Base-by-base conservation (phyloP, 1,140 invertebrate species). In the Chionoecetes opilio region DNA sequence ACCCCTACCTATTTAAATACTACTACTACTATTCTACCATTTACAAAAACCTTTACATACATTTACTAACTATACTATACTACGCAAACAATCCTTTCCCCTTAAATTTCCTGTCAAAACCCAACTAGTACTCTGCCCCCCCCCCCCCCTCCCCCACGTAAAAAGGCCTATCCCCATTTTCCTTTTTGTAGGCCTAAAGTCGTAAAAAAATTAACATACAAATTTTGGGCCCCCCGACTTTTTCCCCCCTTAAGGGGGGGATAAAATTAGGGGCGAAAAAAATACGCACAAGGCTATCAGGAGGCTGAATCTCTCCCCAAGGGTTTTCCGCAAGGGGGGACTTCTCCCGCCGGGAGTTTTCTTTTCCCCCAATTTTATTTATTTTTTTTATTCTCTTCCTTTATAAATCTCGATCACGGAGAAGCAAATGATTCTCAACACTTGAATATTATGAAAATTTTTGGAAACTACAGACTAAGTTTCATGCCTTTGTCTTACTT, bases 201-300 rank as follows among this genome's bases (percentile, higher is more conserved):
- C 63, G 63, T 75, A 75, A 75, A 75, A n/a, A 53, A 75, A 75
- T 75, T 75, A 75, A 75, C 63, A 75, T 75, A 75, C 63, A 75
- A n/a, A 75, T 75, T 75, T 26, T 75, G 63, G 63, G 21, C 63
- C 63, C 63, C n/a, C 63, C 63, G 21, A 75, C 63, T 75, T 75
- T 75, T 75, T 26, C 63, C 63, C 21, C 6, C 21, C 63, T n/a
- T 75, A n/a, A 75, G n/a, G 63, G 63, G n/a, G 63, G n/a, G 63
- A 75, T 75, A 75, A 75, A 75, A 75, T 5, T 75, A n/a, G n/a
- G n/a, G 63, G n/a, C n/a, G n/a, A 5, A 75, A 75, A 75, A 75
- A 75, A 75, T 75, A 75, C 63, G 26, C 63, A 75, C n/a, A n/a
- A 8, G 63, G 6, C n/a, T 26, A 75, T 75, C 63, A 75, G 63